Evolutionary conservation across 2,888 invertebrate species (phyloP).

Genomic region (Junonia oenone): DNA sequence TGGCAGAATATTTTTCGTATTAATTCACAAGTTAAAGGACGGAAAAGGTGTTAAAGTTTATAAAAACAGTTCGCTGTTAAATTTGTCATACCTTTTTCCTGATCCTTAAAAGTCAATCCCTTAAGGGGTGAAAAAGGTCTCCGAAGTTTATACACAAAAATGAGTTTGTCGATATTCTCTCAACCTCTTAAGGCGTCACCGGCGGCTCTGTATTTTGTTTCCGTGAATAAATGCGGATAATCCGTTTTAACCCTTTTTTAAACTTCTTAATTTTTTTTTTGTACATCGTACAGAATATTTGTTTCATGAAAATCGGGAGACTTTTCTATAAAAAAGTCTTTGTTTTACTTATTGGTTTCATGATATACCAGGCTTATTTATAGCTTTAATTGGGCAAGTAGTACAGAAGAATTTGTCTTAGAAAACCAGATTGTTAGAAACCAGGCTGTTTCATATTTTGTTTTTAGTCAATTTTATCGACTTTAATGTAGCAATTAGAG

Average conservation of each 20-base stretch:
- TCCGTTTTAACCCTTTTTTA: background rate
- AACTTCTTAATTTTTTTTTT: background rate
- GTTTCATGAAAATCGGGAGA: no score
- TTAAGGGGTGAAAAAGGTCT: background rate
- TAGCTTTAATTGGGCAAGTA: no score
- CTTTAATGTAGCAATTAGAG: no score
- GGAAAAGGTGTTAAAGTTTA: background rate
- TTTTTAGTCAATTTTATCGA: no score
- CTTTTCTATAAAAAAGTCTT: no score
- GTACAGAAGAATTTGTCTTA: no score
- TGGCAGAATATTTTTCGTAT: background rate
- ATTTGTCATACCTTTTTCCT: background rate
- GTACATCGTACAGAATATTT: no score
- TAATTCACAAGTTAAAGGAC: background rate
- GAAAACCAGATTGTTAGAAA: no score
- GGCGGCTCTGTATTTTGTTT: background rate
- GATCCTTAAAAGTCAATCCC: background rate
- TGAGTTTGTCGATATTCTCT: background rate
- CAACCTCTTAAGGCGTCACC: background rate
- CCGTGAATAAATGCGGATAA: background rate
- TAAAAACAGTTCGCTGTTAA: background rate
- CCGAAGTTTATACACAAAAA: background rate
- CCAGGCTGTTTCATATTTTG: no score
- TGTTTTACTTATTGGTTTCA: no score
- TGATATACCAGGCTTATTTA: no score